These are phyloP conservation scores for Ceyx cyanopectus DNA, from an alignment of 2,113 vertebrate genomes.

Conservation along the genomic window DNA sequence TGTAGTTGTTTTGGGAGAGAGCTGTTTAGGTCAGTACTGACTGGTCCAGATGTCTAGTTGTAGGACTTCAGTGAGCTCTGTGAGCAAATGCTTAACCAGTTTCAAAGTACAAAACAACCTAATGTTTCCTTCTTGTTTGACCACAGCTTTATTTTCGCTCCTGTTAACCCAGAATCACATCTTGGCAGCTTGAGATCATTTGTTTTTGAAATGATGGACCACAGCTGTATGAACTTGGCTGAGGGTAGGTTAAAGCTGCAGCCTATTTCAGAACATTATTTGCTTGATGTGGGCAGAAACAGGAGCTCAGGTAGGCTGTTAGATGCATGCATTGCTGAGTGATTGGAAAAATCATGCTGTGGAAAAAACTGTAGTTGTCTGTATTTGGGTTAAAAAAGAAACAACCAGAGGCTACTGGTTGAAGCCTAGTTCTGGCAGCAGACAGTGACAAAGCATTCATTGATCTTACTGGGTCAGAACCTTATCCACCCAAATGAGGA, in stretches of 20 bases:
- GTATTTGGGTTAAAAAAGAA: background rate
- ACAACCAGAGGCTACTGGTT: background rate
- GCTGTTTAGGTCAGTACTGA: background rate
- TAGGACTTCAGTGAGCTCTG: background rate
- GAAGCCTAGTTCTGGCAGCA: background rate
- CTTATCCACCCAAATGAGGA: background rate
- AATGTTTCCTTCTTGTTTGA: slow-evolving; percentile 31
- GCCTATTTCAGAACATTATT: background rate
- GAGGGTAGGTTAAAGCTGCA: background rate
- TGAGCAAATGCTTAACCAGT: background rate
- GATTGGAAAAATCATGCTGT: background rate
- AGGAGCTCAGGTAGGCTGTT: background rate
- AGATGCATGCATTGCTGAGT: background rate
- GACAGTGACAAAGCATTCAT: background rate
- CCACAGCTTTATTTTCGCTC: background rate
- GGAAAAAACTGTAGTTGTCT: background rate
- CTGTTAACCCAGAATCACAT: background rate
- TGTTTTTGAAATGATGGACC: background rate
- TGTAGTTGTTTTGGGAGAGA: background rate
- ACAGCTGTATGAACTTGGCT: background rate
- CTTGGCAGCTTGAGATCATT: background rate
- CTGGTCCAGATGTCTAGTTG: background rate
- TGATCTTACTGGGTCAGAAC: background rate
- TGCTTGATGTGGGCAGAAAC: background rate
- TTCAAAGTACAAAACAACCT: slow-evolving; percentile 27